Evolutionary conservation across 2,113 vertebrate species (phyloP).

Genomic region (Cavia aperea): DNA sequence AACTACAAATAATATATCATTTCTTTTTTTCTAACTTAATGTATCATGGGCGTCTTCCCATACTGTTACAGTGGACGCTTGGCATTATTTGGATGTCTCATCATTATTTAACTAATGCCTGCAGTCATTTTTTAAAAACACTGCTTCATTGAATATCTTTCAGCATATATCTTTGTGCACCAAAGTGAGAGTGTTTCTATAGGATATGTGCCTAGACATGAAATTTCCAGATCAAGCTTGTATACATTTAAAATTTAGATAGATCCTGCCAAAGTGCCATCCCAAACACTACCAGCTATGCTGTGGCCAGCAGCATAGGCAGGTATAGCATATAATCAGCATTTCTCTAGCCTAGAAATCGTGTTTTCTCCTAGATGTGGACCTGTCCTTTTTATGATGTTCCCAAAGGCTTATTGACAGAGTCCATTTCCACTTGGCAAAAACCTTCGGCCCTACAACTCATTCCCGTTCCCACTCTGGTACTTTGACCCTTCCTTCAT

Average conservation of each 20-base stretch:
- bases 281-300: neutral
- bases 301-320: neutral
- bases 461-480: neutral
- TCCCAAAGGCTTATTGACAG: neutral
- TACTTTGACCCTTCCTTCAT: neutral
- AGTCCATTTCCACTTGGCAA: neutral
- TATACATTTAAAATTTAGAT: neutral
- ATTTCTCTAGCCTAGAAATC: neutral
- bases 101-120: neutral
- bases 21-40: neutral
- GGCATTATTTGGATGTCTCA: neutral
- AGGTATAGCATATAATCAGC: accelerated
- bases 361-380: neutral
- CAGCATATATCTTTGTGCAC: neutral
- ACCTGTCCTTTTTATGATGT: neutral
- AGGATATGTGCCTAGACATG: neutral
- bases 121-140: neutral
- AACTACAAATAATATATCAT: neutral
- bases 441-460: neutral
- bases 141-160: neutral
- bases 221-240: conserved; percentile 17
- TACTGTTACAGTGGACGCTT: neutral
- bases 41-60: neutral
- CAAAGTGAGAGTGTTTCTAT: neutral
- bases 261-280: neutral